A percentile compares a stretch with the other conserved stretches of the same genome.
Conservation (phyloP, 2,113 vertebrate species). For the Pelecanus crispus region DNA sequence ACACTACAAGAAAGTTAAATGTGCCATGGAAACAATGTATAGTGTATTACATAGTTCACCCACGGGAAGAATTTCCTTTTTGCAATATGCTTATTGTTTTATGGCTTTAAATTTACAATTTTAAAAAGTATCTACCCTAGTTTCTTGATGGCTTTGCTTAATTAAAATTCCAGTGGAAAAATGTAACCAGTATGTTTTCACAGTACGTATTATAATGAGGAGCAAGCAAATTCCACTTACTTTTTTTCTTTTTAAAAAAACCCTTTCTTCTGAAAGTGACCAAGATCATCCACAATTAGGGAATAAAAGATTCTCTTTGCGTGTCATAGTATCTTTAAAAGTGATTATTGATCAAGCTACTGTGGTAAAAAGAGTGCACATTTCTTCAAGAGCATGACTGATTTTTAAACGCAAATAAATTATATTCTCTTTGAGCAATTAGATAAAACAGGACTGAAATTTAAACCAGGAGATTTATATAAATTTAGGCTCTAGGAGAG, state of each 20-base stretch:
- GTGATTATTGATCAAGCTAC: not conserved
- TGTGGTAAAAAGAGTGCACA: not conserved
- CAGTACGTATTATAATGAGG: not conserved
- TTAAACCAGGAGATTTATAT: not conserved
- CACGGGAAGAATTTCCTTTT: not conserved
- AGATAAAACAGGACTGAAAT: not conserved
- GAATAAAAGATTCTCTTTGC: not conserved
- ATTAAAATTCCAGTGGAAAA: not conserved
- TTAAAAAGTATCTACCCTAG: not conserved
- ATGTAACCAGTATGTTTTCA: not conserved
- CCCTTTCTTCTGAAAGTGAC: not conserved
- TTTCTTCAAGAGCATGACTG: not conserved
- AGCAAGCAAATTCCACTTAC: not conserved
- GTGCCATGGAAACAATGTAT: not conserved
- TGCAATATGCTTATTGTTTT: not conserved
- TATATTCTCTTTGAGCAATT: not conserved
- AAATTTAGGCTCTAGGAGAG: not conserved
- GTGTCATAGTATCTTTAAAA: not conserved
- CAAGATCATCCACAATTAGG: not conserved
- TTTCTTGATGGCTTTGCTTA: not conserved
- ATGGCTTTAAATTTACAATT: not conserved
- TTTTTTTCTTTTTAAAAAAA: not conserved
- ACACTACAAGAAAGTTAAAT: not conserved
- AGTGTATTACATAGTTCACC: not conserved
- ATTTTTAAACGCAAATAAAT: not conserved